phyloP scores from a whole-genome alignment of 1,140 invertebrate genomes.

The Bombus sylvicola region DNA sequence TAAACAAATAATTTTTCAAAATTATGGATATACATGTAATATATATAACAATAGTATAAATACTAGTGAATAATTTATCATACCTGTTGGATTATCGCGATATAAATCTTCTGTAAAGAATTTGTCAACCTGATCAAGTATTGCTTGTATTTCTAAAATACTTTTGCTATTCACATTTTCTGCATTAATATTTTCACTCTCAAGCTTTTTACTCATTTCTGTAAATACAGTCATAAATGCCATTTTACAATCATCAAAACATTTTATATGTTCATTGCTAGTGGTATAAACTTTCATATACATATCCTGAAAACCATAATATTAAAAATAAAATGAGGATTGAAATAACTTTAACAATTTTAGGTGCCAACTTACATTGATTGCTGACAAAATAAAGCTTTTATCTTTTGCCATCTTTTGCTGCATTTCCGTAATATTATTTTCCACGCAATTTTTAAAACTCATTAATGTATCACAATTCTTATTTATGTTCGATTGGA shows the following conservation, averaged over 20 bases:
- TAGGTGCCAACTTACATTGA: conserved; percentile 44
- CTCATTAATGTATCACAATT: conserved; percentile 64
- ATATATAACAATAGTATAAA: not conserved
- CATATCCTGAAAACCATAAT: conserved; percentile 62
- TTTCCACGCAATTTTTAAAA: conserved; percentile 65
- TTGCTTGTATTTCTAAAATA: conserved; percentile 73
- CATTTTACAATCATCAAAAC: conserved; percentile 65
- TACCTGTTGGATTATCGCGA: conserved; percentile 84
- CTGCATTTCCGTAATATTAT: conserved; percentile 62
- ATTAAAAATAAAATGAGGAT: not conserved
- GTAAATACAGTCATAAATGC: conserved; percentile 52
- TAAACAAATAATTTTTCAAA: conserved; percentile 75
- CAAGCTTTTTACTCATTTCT: conserved; percentile 70
- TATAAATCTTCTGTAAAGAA: conserved; percentile 84
- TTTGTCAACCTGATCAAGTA: conserved; percentile 78
- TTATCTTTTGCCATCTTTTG: conserved; percentile 66
- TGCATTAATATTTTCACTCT: conserved; percentile 65
- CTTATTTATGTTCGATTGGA: conserved; percentile 70
- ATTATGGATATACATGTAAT: not conserved
- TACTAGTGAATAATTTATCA: not conserved
- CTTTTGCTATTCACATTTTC: conserved; percentile 67
- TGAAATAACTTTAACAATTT: not conserved
- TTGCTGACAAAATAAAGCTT: conserved; percentile 29
- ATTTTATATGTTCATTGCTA: conserved; percentile 64
- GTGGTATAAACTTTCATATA: conserved; percentile 65